Evolutionary conservation across 2,113 vertebrate genomes (phyloP).

Genomic region (Hiodon tergisus): DNA sequence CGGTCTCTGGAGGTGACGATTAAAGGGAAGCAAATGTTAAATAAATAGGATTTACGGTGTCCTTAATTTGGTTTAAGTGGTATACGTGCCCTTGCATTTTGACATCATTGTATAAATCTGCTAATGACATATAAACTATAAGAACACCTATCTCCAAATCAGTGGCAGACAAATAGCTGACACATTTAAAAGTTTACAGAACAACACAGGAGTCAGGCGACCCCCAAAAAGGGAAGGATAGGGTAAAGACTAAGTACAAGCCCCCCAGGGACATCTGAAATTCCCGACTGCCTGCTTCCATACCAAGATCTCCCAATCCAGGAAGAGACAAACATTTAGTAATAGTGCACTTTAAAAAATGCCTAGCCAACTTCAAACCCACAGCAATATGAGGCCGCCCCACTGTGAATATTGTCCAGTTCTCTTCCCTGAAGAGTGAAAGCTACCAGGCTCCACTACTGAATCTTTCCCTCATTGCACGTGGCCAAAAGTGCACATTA

Average conservation of each 20-base stretch:
- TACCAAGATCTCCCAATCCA: not conserved
- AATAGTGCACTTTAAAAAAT: not conserved
- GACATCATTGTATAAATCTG: constrained; percentile 67
- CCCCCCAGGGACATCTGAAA: not conserved
- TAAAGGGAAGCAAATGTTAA: not conserved
- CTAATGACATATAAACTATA: constrained; percentile 42
- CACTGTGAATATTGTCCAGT: constrained; percentile 6
- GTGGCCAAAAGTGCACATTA: constrained; percentile 62
- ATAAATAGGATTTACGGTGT: constrained; percentile 52
- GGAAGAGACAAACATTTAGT: not conserved
- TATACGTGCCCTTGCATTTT: constrained; percentile 55
- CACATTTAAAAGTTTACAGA: constrained; percentile 4
- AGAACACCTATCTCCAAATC: not conserved
- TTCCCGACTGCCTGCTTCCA: not conserved
- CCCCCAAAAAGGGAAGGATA: not conserved
- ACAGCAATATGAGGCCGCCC: not conserved
- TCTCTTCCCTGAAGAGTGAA: constrained; percentile 25
- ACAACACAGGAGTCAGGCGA: not conserved
- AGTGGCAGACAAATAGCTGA: constrained; percentile 4
- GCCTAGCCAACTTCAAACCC: not conserved
- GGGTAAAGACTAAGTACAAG: not conserved
- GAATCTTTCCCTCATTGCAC: constrained; percentile 24
- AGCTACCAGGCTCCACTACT: constrained; percentile 29
- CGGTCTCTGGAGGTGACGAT: too few species aligned
- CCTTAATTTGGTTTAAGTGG: constrained; percentile 61